Percentiles rank a stretch among this genome's conserved stretches.
Conservation (phyloP, 2,113 vertebrate species). For the Lepidothrix coronata region DNA sequence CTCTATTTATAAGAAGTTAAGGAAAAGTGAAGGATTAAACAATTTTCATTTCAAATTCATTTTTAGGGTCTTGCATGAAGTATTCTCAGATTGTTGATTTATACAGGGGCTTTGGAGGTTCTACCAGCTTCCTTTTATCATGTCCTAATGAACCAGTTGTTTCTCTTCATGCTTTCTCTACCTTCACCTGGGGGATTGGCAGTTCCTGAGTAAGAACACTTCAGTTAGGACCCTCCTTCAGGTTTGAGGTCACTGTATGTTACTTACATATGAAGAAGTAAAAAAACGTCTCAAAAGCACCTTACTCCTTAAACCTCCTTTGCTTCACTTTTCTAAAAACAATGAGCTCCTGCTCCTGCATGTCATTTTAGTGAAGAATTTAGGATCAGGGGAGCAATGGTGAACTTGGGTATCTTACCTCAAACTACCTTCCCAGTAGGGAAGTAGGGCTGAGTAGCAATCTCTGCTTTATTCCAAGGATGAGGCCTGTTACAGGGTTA, state of each 20-base stretch:
- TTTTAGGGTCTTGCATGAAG: neutral
- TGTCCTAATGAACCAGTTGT: neutral
- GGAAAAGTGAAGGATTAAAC: neutral
- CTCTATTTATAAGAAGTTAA: neutral
- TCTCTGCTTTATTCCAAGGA: neutral
- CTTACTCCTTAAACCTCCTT: neutral
- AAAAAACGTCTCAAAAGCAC: neutral
- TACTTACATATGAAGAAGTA: neutral
- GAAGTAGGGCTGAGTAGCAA: neutral
- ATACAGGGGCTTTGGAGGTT: neutral
- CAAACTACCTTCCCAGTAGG: neutral
- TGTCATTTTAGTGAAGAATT: neutral
- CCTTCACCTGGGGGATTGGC: neutral
- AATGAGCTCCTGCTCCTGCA: neutral
- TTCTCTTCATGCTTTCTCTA: neutral
- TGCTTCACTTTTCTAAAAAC: neutral
- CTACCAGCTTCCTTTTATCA: neutral
- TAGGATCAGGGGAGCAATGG: neutral
- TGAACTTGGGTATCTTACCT: fast-evolving
- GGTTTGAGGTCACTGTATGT: neutral
- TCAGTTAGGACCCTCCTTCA: neutral
- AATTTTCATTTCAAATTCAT: neutral
- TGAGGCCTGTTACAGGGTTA: neutral
- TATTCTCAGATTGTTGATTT: neutral
- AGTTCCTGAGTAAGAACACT: neutral